Evolutionary conservation across 2,888 invertebrate genomes (phyloP), one percentile per base, ranked within the genome.

Genomic region (Sinelater perroti): DNA sequence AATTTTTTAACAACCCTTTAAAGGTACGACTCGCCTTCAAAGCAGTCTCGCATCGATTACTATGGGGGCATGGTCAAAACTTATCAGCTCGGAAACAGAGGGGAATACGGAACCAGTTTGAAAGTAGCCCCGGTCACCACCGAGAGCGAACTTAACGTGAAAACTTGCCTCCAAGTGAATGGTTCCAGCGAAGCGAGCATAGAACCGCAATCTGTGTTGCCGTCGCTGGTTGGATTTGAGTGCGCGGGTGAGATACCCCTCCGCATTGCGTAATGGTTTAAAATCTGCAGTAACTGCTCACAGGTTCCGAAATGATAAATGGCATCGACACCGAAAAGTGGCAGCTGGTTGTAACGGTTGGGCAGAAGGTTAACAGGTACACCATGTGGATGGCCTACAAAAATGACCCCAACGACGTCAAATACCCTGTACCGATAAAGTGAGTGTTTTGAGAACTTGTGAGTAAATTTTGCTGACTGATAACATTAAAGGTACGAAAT

Each of bases 31-130:
- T 84, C 80, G 18, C 80, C 82, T 2, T 84, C 85, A 49, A 87
- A 87, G 52, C 87, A 87, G 56, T 95, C 95, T 31, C 86, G 97
- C 38, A 92, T 97, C 60, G 97, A 97, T 77, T 97, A 96, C 74
- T 97, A 97, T 79, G 94, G 93, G 61, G 91, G 90, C 75, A 92
- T 95, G 89, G 94, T 94, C n/a, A 90, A 91, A 77, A 97, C 95
- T 0, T 93, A 91, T 70, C 95, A 95, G 78, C 74, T 94, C 17
- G 80, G 84, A 0, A 82, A 79, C 0, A 78, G 77, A 54, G 87
- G 85, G 2, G 72, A 80, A 0, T 89, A 80, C 70, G 95, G 95
- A 0, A 83, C 87, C 0, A 87, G 87, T 59, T 78, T 92, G 17
- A 95, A 95, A 84, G 70, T 97, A 38, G 94, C 93, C 0, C 94